A percentile compares a stretch with the other conserved stretches of the same genome.
Evolutionary conservation across 1,140 invertebrate genomes (phyloP).

Genomic region (Heliconius eleuchia): DNA sequence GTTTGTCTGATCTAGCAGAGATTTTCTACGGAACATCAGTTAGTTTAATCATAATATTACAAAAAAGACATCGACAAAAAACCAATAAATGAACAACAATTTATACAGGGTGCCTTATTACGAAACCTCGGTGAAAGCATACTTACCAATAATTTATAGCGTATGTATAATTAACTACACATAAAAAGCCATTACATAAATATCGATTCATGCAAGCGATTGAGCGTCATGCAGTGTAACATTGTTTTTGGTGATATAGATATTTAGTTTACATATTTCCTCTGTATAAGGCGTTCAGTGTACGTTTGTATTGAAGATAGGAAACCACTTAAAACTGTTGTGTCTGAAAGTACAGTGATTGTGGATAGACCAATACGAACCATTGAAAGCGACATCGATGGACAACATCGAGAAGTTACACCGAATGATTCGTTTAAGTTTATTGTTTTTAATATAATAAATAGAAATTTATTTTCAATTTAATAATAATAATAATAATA

Average conservation of each 20-base stretch:
- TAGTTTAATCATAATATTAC: not conserved
- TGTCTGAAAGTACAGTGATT: conserved; percentile 66
- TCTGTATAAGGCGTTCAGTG: conserved; percentile 53
- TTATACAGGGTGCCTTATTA: conserved; percentile 35
- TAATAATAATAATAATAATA: not conserved
- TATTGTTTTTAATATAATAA: conserved; percentile 3
- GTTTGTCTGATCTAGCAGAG: not conserved
- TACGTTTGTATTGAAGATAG: conserved; percentile 28
- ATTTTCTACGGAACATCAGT: conserved; percentile 10
- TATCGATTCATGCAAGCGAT: conserved; percentile 74
- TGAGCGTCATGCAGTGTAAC: conserved; percentile 72
- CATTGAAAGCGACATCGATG: conserved; percentile 79
- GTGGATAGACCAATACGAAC: conserved; percentile 76
- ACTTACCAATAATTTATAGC: conserved; percentile 51
- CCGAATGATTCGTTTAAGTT: conserved; percentile 26
- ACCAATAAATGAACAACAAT: conserved; percentile 22
- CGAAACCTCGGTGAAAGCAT: conserved; percentile 41
- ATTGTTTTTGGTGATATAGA: conserved; percentile 44
- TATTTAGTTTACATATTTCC: not conserved
- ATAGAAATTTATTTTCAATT: not conserved
- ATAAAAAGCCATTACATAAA: conserved; percentile 74
- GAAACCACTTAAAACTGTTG: conserved; percentile 45
- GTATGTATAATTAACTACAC: conserved; percentile 59
- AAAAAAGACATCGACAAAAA: conserved; percentile 15
- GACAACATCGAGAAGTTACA: conserved; percentile 68